These are phyloP conservation scores for Botrylloides violaceus DNA, from an alignment of 23 tunicate genomes.

Conservation along the genomic window DNA sequence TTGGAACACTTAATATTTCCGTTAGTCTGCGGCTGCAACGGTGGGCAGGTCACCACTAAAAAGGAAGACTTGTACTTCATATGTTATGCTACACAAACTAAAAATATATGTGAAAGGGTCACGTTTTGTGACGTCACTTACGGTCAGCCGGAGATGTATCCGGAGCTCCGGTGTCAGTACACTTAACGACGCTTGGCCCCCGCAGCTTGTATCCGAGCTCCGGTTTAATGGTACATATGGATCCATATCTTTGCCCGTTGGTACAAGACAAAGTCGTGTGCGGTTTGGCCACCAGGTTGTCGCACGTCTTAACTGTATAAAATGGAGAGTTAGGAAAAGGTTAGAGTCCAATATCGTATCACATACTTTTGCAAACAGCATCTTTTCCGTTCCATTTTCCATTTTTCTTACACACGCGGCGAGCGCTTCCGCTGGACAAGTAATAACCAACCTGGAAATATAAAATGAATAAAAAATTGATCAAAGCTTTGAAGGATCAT, in stretches of 20 bases:
- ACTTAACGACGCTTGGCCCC: conserved; percentile 37
- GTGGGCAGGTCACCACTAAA: conserved; percentile 65
- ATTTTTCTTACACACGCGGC: conserved; percentile 4
- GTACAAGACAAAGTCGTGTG: conserved; percentile 66
- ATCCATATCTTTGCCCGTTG: conserved; percentile 50
- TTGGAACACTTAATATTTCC: conserved; percentile 51
- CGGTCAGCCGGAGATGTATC: conserved; percentile 28
- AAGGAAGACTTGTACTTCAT: neutral
- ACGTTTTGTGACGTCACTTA: too few relatives aligned
- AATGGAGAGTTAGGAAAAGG: neutral
- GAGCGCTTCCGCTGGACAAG: conserved; percentile 7
- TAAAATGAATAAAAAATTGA: neutral
- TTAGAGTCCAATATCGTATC: neutral
- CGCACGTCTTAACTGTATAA: conserved; percentile 59
- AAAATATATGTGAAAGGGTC: too few relatives aligned
- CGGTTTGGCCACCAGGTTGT: conserved; percentile 34
- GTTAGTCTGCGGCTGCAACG: conserved; percentile 63
- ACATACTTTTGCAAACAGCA: conserved; percentile 30
- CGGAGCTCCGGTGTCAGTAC: conserved; percentile 28
- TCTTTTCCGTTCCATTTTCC: conserved; percentile 22
- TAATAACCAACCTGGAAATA: conserved; percentile 32
- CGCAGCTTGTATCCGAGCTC: conserved; percentile 27
- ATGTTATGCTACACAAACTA: too few relatives aligned
- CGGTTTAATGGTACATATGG: conserved; percentile 45
- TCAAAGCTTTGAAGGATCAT: too few relatives aligned